Base-by-base conservation (phyloP, 2,797 vertebrate genomes). In the Tadarida brasiliensis region DNA sequence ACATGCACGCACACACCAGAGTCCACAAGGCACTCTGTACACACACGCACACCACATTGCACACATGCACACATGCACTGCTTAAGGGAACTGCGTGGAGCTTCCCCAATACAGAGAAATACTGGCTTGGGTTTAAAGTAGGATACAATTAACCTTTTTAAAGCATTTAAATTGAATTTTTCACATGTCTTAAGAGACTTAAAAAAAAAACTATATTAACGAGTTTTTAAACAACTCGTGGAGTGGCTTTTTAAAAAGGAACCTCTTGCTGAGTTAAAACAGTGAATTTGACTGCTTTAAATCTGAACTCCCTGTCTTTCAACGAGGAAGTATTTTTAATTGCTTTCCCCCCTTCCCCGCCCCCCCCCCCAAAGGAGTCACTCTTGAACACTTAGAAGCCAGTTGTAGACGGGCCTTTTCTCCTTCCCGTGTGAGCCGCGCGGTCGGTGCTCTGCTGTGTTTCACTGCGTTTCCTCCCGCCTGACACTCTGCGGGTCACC, bases 101-200 rank as follows among this genome's bases (percentile, higher is more conserved):
- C 28, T 73, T 68, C 20, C n/a, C 57, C 11, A 2, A n/a, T 15
- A 17, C 47, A 44, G 80, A 59, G 70, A 80, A 86, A 85, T 10
- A 35, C 74, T 91, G 78, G 51, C 5, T 67, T 82, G 51, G 17
- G 17, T 83, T 91, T 85, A 24, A 80, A 91, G 81, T 22, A 39
- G 44, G 57, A 49, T 28, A 73, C 44, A 56, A n/a, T 65, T n/a
- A 54, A 80, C 35, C 39, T 63, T 92, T 92, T 76, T 16, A 90
- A 93, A 89, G 15, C 67, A 35, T 83, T 47, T 78, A n/a, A 20
- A 17, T 16, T 91, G 83, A 74, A 47, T 68, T 88, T 87, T 57
- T 7, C 63, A 90, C 33, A 35, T 68, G n/a, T 73, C 70, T 39
- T 77, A 19, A 70, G n/a, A 84, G 54, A 54, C 28, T 70, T 56